Evolutionary conservation across 2,888 invertebrate genomes (phyloP).

Genomic region (Melieria crassipennis): DNA sequence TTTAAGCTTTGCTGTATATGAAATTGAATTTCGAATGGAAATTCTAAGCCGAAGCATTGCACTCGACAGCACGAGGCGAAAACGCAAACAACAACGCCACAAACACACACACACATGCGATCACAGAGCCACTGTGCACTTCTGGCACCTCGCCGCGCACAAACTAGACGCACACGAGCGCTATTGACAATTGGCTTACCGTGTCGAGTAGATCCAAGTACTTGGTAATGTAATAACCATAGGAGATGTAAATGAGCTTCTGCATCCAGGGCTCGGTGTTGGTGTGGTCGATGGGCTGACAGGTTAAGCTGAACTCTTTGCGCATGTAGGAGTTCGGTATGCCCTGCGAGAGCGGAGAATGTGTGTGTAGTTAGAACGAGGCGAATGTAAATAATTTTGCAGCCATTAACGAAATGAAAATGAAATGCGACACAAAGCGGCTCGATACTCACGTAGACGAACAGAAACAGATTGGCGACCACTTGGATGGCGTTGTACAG

Average conservation of each 20-base stretch:
- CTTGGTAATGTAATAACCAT: slow-evolving; percentile 76
- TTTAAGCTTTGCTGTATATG: too few relatives aligned
- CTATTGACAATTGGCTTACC: slow-evolving; percentile 59
- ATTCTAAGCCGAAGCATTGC: too few relatives aligned
- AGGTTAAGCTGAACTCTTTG: slow-evolving; percentile 55
- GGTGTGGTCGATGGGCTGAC: slow-evolving; percentile 54
- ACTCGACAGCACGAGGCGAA: too few relatives aligned
- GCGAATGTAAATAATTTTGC: neutral
- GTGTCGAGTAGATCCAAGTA: slow-evolving; percentile 78
- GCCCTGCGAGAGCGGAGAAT: slow-evolving; percentile 42
- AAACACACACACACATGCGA: too few relatives aligned
- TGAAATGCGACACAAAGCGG: neutral
- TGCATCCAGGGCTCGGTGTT: slow-evolving; percentile 62
- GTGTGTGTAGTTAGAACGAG: neutral
- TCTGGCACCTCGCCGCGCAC: too few relatives aligned
- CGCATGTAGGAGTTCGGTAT: slow-evolving; percentile 48
- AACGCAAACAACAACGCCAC: too few relatives aligned
- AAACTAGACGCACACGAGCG: neutral
- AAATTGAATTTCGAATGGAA: too few relatives aligned
- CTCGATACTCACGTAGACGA: slow-evolving; percentile 44
- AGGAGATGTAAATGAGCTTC: slow-evolving; percentile 66
- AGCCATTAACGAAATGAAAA: too few relatives aligned
- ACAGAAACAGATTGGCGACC: slow-evolving; percentile 43
- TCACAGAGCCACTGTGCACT: too few relatives aligned
- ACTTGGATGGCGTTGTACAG: slow-evolving; percentile 75